Percentiles rank a stretch among this genome's conserved stretches.
Evolutionary conservation across 2,888 invertebrate genomes (phyloP).

Genomic region (Microchrysa polita): DNA sequence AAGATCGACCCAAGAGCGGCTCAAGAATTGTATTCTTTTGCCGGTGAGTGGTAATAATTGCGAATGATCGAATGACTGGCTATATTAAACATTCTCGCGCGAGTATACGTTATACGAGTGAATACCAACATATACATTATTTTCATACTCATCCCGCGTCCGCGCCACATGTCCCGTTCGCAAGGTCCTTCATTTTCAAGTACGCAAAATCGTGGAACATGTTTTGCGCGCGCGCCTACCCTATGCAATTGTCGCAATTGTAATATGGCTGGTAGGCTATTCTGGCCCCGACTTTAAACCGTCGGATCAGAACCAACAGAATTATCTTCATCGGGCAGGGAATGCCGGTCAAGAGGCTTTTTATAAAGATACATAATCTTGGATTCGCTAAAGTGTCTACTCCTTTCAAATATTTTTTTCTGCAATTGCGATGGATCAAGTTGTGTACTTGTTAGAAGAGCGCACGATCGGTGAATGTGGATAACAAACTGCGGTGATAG

Average conservation of each 20-base stretch:
- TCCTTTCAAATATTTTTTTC: background rate
- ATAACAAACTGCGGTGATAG: slow-evolving; percentile 2
- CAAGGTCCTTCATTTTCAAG: background rate
- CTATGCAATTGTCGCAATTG: background rate
- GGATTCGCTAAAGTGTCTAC: background rate
- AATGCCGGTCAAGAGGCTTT: slow-evolving; percentile 6
- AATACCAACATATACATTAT: background rate
- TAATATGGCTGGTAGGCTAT: background rate
- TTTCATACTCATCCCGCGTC: background rate
- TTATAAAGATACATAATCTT: background rate
- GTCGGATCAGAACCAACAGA: background rate
- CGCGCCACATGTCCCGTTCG: background rate
- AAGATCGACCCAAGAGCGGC: too few species aligned
- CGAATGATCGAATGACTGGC: background rate
- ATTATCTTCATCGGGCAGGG: background rate
- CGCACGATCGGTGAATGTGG: background rate
- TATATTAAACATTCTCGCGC: background rate
- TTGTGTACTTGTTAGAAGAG: background rate
- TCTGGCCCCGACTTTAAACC: background rate
- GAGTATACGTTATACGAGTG: too few species aligned
- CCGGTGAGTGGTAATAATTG: background rate
- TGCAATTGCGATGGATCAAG: slow-evolving; percentile 12
- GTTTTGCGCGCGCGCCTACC: background rate
- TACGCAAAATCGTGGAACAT: background rate
- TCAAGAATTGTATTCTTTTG: too few species aligned